These are phyloP conservation scores for Conchocele bisecta DNA, from an alignment of 2,888 invertebrate species.

Conservation along the genomic window DNA sequence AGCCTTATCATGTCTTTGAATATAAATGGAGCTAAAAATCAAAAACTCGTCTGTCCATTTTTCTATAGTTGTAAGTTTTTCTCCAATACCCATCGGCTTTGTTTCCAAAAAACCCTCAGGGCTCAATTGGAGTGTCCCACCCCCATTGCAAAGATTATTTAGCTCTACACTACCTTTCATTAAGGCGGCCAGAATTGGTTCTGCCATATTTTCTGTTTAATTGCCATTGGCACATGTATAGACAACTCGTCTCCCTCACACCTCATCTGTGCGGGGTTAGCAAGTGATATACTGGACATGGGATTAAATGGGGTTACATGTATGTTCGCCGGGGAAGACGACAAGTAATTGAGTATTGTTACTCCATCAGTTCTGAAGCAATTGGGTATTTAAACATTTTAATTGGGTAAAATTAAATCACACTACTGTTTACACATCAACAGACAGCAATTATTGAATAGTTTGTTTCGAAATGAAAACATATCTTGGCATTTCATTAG, in stretches of 20 bases:
- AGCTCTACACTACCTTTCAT: constrained; percentile 18
- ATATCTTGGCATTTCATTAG: too few species aligned
- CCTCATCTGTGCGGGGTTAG: too few species aligned
- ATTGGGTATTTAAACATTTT: too few species aligned
- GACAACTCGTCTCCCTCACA: constrained; percentile 13
- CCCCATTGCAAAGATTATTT: neutral
- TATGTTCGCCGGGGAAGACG: too few species aligned
- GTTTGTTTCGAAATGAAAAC: too few species aligned
- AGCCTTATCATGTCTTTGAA: neutral
- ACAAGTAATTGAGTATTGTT: too few species aligned
- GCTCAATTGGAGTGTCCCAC: neutral
- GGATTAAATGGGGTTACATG: too few species aligned
- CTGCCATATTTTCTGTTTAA: constrained; percentile 10
- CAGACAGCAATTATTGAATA: too few species aligned
- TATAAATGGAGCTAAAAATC: constrained; percentile 26
- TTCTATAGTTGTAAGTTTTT: constrained; percentile 7
- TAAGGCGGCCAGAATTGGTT: constrained; percentile 1
- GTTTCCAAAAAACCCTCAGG: constrained; percentile 1
- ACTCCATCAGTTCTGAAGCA: too few species aligned
- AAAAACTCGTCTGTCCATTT: constrained; percentile 44
- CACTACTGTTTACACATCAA: too few species aligned
- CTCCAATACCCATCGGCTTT: constrained; percentile 1
- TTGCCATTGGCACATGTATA: constrained; percentile 11
- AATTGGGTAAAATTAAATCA: too few species aligned
- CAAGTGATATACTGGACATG: too few species aligned